Evolutionary conservation across 1,140 invertebrate species (phyloP).

Genomic region (Argopecten irradians): DNA sequence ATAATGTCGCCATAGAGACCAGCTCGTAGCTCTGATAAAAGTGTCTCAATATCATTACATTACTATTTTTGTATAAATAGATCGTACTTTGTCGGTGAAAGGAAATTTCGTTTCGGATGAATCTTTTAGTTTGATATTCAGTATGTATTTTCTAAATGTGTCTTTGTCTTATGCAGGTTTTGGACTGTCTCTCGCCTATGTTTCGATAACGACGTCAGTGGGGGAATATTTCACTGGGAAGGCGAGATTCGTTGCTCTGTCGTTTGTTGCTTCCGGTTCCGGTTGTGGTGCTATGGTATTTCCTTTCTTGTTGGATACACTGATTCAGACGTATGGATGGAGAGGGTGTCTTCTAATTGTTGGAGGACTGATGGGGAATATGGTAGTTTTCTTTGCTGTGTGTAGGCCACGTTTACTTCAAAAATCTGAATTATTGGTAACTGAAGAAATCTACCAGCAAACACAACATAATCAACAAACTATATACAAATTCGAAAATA

Average conservation of each 20-base stretch:
- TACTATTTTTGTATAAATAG: too few species aligned
- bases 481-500: not conserved
- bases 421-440: not conserved
- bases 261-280: not conserved
- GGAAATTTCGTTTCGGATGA: too few species aligned
- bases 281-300: conserved; percentile 1
- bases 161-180: too few species aligned
- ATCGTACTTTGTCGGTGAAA: too few species aligned
- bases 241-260: not conserved
- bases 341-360: not conserved
- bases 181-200: not conserved
- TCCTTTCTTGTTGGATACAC: not conserved
- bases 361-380: not conserved
- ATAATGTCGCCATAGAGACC: too few species aligned
- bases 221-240: not conserved
- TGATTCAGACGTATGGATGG: conserved; percentile 5
- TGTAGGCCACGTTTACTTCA: not conserved
- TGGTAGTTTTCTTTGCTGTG: not conserved
- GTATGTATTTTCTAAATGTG: too few species aligned
- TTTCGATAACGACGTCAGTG: not conserved
- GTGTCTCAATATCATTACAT: too few species aligned
- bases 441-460: not conserved
- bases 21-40: too few species aligned
- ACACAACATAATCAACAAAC: not conserved
- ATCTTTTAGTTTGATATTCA: too few species aligned